phyloP scores from a whole-genome alignment of 2,888 invertebrate species.

The Dyspetes luteomarginatus region DNA sequence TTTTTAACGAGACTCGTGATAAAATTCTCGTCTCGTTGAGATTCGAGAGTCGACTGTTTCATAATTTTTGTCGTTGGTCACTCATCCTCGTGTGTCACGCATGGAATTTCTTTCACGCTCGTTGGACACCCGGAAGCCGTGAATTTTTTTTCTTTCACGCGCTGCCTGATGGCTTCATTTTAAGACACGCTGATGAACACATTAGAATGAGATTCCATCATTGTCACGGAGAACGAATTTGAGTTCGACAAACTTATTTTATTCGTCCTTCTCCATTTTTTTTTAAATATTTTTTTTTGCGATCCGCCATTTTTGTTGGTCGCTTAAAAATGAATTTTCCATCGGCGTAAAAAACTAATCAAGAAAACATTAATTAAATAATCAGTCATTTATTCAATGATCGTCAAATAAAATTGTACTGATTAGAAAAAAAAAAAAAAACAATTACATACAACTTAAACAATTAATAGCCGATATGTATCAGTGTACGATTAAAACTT shows the following conservation, averaged over 20 bases:
- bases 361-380: not conserved
- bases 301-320: too few species aligned
- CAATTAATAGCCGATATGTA: conserved; percentile 64
- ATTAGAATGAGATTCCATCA: not conserved
- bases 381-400: conserved; percentile 61
- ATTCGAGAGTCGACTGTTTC: conserved; percentile 55
- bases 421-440: too few species aligned
- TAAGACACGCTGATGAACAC: conserved; percentile 15
- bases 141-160: conserved; percentile 58
- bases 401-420: conserved; percentile 73
- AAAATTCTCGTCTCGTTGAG: conserved; percentile 21
- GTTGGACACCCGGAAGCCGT: conserved; percentile 63
- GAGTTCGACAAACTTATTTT: not conserved
- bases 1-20: not conserved
- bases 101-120: conserved; percentile 60
- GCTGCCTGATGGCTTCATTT: conserved; percentile 4
- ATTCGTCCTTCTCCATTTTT: not conserved
- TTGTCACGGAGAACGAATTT: not conserved
- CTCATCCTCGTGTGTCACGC: conserved; percentile 62
- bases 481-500: conserved; percentile 19
- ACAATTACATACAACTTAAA: conserved; percentile 77
- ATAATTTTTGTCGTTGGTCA: conserved; percentile 48
- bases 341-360: not conserved
- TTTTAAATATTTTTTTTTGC: not conserved
- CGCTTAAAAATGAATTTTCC: not conserved